These are phyloP conservation scores for Hemithea aestivaria DNA, from an alignment of 2,888 invertebrate species.

Conservation along the genomic window DNA sequence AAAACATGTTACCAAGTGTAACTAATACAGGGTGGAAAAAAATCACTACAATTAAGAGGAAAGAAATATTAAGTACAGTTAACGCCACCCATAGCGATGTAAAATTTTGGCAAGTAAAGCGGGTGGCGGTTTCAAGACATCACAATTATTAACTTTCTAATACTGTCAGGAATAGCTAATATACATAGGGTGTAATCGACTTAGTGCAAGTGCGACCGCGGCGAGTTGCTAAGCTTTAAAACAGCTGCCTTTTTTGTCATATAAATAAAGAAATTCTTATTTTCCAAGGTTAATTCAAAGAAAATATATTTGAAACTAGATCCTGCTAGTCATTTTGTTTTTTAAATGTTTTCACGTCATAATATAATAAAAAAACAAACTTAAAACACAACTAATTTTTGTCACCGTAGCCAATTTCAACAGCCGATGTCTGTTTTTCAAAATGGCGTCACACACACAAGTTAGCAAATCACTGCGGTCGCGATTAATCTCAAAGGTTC, in stretches of 20 bases:
- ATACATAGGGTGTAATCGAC: conserved; percentile 66
- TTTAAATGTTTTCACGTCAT: too few species aligned
- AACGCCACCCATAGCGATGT: conserved; percentile 39
- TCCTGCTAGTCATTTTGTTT: too few species aligned
- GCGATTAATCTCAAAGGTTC: conserved; percentile 65
- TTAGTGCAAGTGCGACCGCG: conserved; percentile 35
- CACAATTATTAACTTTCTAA: conserved; percentile 69
- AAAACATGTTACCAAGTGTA: conserved; percentile 53
- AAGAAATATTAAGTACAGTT: conserved; percentile 67
- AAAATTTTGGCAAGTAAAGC: conserved; percentile 65
- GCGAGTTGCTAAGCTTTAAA: conserved; percentile 12
- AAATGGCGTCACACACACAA: conserved; percentile 1
- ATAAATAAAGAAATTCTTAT: too few species aligned
- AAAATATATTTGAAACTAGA: too few species aligned
- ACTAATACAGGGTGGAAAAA: conserved; percentile 53
- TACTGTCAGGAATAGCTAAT: conserved; percentile 69
- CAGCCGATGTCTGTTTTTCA: neutral
- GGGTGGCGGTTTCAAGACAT: conserved; percentile 52
- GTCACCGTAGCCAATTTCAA: too few species aligned
- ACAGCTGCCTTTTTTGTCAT: too few species aligned
- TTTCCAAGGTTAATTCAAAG: too few species aligned
- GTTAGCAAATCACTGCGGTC: conserved; percentile 19
- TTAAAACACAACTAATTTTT: too few species aligned
- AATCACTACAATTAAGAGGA: conserved; percentile 35
- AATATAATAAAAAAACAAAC: too few species aligned